These are phyloP conservation scores for Somateria mollissima DNA, from an alignment of 2,797 vertebrate species.

Conservation along the genomic window DNA sequence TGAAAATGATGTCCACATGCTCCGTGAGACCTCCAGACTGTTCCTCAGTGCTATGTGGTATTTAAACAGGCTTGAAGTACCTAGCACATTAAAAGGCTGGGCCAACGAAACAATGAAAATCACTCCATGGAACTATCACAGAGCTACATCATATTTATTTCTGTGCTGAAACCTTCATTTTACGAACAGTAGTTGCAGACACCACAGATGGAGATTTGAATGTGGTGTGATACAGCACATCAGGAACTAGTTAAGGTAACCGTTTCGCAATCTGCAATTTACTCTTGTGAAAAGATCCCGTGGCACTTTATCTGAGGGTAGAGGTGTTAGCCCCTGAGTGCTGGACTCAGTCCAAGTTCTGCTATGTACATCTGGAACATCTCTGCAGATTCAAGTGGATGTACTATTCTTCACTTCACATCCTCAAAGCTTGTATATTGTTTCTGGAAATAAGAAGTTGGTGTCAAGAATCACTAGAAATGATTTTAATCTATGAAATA, in stretches of 20 bases:
- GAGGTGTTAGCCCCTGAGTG: conserved; percentile 40
- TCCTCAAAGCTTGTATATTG: neutral
- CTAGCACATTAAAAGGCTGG: neutral
- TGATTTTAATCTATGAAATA: neutral
- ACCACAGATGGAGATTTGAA: conserved; percentile 78
- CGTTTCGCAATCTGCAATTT: conserved; percentile 64
- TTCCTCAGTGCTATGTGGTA: neutral
- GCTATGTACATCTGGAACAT: conserved; percentile 24
- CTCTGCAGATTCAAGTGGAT: neutral
- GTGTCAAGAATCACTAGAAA: neutral
- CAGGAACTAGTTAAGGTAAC: conserved; percentile 79
- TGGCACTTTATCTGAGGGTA: conserved; percentile 68
- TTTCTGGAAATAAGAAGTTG: neutral
- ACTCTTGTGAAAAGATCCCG: conserved; percentile 71
- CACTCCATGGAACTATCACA: neutral
- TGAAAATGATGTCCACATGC: neutral
- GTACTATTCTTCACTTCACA: neutral
- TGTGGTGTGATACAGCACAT: conserved; percentile 76
- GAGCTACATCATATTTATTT: conserved; percentile 48
- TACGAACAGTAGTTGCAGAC: conserved; percentile 72
- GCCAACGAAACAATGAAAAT: neutral
- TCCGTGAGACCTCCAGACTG: neutral
- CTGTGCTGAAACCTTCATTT: conserved; percentile 24
- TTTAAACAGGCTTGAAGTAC: neutral
- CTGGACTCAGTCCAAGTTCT: conserved; percentile 58